Conservation (phyloP, 2,797 vertebrate species). For the Caiman crocodilus region DNA sequence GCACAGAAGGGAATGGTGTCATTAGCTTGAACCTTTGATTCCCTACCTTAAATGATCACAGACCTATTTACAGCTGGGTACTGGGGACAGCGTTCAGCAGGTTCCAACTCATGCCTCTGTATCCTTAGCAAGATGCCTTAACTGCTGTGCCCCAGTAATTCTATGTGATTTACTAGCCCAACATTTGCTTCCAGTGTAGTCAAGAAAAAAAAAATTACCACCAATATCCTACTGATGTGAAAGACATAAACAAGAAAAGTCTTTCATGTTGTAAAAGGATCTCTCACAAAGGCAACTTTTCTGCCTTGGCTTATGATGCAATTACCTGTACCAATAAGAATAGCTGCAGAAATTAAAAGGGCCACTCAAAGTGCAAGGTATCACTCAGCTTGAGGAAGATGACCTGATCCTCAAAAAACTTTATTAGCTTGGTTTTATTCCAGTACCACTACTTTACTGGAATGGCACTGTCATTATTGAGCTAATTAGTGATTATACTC, state of each 20-base stretch:
- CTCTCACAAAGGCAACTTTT: not conserved
- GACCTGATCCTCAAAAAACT: not conserved
- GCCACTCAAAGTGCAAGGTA: not conserved
- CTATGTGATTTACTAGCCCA: too few species aligned
- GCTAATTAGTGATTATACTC: not conserved
- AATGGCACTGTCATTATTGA: not conserved
- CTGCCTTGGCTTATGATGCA: not conserved
- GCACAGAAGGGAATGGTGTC: too few species aligned
- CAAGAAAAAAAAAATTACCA: not conserved
- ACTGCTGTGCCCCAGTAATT: too few species aligned
- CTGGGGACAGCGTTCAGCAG: too few species aligned
- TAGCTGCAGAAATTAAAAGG: not conserved
- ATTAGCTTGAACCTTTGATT: too few species aligned
- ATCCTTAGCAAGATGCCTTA: too few species aligned
- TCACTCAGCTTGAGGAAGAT: not conserved
- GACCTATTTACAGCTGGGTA: too few species aligned
- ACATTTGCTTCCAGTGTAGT: not conserved
- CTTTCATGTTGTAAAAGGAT: not conserved
- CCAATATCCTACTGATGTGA: not conserved
- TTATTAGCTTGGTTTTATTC: not conserved
- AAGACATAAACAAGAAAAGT: not conserved
- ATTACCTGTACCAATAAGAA: not conserved
- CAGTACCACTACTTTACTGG: not conserved
- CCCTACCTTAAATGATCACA: too few species aligned
- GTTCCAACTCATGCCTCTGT: too few species aligned